These are phyloP conservation scores for Trichechus manatus DNA, from an alignment of 2,113 vertebrate species.

Conservation along the genomic window DNA sequence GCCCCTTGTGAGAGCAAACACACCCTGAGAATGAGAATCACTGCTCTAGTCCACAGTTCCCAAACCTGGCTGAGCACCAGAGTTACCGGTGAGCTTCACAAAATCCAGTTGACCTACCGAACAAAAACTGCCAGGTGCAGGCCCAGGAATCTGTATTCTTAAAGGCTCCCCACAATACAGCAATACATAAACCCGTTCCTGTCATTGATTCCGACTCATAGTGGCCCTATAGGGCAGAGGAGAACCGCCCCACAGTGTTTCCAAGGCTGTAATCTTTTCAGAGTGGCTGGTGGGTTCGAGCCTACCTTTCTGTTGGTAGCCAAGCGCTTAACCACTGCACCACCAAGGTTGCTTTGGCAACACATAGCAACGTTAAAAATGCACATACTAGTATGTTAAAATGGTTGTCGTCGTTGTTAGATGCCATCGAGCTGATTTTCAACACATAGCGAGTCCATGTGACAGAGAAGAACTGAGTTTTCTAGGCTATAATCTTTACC, in stretches of 20 bases:
- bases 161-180: neutral
- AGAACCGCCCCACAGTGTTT: neutral
- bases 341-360: neutral
- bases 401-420: neutral
- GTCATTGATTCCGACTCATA: neutral
- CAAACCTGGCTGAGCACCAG: neutral
- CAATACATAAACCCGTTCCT: too few relatives aligned
- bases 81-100: neutral
- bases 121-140: accelerated
- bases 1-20: accelerated
- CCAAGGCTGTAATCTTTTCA: neutral
- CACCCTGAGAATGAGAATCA: neutral
- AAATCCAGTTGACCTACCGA: neutral
- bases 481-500: neutral
- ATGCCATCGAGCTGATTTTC: neutral
- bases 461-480: neutral
- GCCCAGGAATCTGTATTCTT: neutral
- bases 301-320: neutral
- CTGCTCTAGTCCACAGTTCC: too few relatives aligned
- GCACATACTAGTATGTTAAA: neutral
- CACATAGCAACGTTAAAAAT: accelerated
- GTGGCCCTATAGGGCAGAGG: neutral
- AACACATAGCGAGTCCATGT: neutral
- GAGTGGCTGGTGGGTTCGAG: neutral
- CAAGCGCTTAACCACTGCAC: too few relatives aligned